phyloP scores from a whole-genome alignment of 2,113 vertebrate species.

The Mustela nigripes region DNA sequence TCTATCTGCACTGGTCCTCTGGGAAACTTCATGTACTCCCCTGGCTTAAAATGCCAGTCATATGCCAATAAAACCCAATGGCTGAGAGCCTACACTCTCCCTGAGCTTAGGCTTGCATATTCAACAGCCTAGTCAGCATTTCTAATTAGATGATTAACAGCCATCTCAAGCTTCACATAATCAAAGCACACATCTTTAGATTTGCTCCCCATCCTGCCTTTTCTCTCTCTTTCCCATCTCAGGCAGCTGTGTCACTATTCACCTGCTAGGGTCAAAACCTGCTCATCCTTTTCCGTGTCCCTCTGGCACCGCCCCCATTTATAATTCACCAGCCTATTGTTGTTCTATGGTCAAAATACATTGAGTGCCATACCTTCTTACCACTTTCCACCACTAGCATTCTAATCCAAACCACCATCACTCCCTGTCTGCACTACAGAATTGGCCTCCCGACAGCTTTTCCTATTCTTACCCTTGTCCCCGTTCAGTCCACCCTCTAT shows the following conservation, averaged over 20 bases:
- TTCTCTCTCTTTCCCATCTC: neutral
- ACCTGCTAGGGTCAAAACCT: neutral
- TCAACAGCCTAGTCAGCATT: neutral
- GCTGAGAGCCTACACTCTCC: neutral
- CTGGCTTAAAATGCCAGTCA: neutral
- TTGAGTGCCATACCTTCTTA: neutral
- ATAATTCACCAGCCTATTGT: neutral
- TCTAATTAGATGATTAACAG: neutral
- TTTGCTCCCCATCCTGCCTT: neutral
- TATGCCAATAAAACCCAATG: neutral
- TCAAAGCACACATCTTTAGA: neutral
- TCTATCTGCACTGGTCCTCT: neutral
- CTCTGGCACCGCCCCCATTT: neutral
- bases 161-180: neutral
- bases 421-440: neutral
- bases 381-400: neutral
- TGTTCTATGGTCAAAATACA: neutral
- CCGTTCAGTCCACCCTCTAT: neutral
- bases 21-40: neutral
- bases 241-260: neutral
- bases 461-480: neutral
- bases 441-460: neutral
- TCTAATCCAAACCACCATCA: neutral
- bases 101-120: neutral
- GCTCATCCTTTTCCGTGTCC: neutral